These are phyloP conservation scores for Mesorhabditis belari DNA, from an alignment of 2,888 invertebrate species.

Conservation along the genomic window DNA sequence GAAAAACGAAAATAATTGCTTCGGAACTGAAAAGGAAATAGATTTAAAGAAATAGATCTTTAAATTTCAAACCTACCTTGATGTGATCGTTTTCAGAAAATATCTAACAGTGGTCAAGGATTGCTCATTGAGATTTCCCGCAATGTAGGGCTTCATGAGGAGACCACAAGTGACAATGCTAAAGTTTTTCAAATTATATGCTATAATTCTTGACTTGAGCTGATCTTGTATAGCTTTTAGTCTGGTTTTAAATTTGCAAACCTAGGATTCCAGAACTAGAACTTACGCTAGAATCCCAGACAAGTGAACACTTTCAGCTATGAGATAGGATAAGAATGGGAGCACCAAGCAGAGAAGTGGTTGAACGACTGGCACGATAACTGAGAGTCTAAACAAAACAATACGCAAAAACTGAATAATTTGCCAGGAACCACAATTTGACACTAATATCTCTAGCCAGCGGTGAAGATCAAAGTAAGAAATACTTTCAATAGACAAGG, in stretches of 20 bases:
- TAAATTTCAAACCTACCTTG: no score
- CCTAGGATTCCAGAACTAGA: no score
- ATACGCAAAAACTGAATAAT: no score
- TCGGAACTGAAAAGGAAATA: constrained; percentile 75
- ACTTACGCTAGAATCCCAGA: constrained; percentile 97
- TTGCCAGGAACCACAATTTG: no score
- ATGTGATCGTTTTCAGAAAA: constrained; percentile 95
- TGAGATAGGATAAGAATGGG: constrained; percentile 90
- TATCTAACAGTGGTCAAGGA: constrained; percentile 62
- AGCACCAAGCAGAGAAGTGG: constrained; percentile 95
- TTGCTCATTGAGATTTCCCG: constrained; percentile 40
- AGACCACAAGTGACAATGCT: constrained; percentile 99
- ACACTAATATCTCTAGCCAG: no score
- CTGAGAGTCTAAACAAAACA: constrained; percentile 70
- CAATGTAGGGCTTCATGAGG: constrained; percentile 68
- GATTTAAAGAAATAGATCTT: no score
- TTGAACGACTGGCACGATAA: constrained; percentile 91
- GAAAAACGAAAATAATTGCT: constrained; percentile 97
- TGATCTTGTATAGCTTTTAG: no score
- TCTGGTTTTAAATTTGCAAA: no score
- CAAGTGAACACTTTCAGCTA: constrained; percentile 95
- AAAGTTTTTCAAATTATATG: no score
- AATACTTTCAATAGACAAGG: no score
- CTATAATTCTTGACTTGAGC: no score
- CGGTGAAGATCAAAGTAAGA: no score